These are phyloP conservation scores for Trididemnum nubilum DNA, from an alignment of 23 tunicate species.

Conservation along the genomic window DNA sequence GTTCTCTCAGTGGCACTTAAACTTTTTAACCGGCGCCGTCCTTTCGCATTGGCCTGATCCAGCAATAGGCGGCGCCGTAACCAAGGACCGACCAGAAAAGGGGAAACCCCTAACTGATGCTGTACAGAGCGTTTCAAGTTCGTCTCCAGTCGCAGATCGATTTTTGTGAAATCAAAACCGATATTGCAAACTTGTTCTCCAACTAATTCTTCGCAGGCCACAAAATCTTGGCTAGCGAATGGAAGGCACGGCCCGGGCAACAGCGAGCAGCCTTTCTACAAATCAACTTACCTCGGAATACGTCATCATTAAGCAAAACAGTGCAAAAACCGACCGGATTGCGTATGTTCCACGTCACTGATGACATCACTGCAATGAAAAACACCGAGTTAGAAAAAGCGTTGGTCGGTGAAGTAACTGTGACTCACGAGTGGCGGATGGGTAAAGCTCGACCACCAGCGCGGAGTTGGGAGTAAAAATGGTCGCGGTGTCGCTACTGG, in stretches of 20 bases:
- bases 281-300: conserved; percentile 46
- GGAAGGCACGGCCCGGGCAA: neutral
- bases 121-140: too few relatives aligned
- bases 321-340: conserved; percentile 81
- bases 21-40: too few relatives aligned
- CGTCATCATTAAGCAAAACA: conserved; percentile 64
- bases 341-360: conserved; percentile 79
- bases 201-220: too few relatives aligned
- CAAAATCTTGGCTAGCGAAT: neutral
- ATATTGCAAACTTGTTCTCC: too few relatives aligned
- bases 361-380: conserved; percentile 61
- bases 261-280: neutral
- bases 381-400: neutral
- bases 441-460: conserved; percentile 80
- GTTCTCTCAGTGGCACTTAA: too few relatives aligned
- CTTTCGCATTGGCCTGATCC: too few relatives aligned
- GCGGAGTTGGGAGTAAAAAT: conserved; percentile 85
- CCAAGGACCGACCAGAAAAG: too few relatives aligned
- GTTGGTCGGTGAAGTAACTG: neutral
- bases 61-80: too few relatives aligned
- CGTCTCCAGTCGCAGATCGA: too few relatives aligned
- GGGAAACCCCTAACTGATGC: too few relatives aligned
- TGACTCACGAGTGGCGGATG: conserved; percentile 60
- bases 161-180: too few relatives aligned
- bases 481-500: conserved; percentile 73